Evolutionary conservation across 2,113 vertebrate genomes (phyloP), one percentile per base, ranked within the genome.

Genomic region (Syngnathus scovelli): DNA sequence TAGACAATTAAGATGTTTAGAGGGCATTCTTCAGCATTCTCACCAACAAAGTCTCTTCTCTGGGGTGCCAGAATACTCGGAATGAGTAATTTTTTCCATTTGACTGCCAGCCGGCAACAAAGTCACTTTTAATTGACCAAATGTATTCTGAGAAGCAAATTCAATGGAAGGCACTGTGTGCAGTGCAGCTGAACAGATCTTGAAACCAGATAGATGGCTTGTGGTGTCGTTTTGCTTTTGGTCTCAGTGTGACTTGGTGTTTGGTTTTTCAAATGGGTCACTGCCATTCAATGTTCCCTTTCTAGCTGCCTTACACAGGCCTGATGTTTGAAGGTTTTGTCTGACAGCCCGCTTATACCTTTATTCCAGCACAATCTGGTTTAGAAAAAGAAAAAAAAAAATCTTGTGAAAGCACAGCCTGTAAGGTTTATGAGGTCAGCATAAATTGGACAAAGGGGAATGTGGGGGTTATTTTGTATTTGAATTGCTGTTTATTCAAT

Each of bases 101-200:
- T 62, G 61, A 62, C 21, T 62, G 61, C 41, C 43, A 27, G 61
- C 61, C 61, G 46, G 61, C 39, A 46, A 62, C 61, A 44, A 62
- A 62, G 21, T 62, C 61, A 44, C 41, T 62, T 44, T 62, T 62
- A 62, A 62, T 62, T 62, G 61, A 44, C 41, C 41, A 44, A 62
- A 62, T 62, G 41, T 62, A 62, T 62, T 62, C 41, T 16, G 61
- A 62, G 61, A 16, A 7, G 41, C 41, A 62, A 62, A 62, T n/a
- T 62, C 41, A 46, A 62, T 44, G 16, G 41, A 27, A 62, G 5
- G 16, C n/a, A 61, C 41, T 44, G 39, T 61, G 59, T 43, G 39
- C 60, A 39, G 39, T 62, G 41, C 41, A 44, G 39, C 41, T 44
- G 61, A 44, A 62, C n/a, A 27, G 21, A 62, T 62, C 13, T 62